Evolutionary conservation across 2,888 invertebrate genomes (phyloP), one percentile per base, ranked within the genome.

Genomic region (Cerceris rybyensis): DNA sequence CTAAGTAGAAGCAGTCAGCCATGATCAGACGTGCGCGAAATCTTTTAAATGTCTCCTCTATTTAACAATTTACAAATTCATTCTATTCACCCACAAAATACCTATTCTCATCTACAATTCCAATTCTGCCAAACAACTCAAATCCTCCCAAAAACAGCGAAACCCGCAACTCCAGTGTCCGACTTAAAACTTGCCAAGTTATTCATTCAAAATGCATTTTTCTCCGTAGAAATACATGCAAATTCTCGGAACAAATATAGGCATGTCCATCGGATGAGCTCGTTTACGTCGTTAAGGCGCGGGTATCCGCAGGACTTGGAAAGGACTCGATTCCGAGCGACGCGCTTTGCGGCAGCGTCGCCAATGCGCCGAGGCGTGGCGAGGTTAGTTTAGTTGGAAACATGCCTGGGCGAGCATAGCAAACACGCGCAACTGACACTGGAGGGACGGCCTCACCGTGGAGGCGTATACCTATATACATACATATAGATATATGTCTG

Each of bases 371-470:
- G 88, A 90, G 86, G 90, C 89, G 88, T 90, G 87, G 88, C 88
- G 76, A 87, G 90, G 90, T 89, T 91, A 89, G 92, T 91, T 92
- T 90, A 89, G 91, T 89, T 90, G 89, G 89, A 90, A 90, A 89
- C 90, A 91, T 89, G 91, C 89, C 88, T 89, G 88, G 89, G 84
- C 88, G 89, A 90, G 88, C 91, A 90, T 87, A 85, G 89, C 88
- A 92, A 92, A 92, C 89, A 91, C 88, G 88, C 89, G 88, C 89
- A 89, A 90, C 91, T 91, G 91, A 90, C 89, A 91, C 91, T 88
- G 86, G 78, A 86, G 88, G 90, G 89, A 90, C 84, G 85, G 76
- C 63, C 86, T 71, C 86, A 80, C 82, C 82, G 80, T 75, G 81
- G 80, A 80, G 79, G 80, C 74, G 80, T 82, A 74, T 71, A 69